Conservation (phyloP, 2,113 vertebrate genomes). For the Tursiops truncatus region DNA sequence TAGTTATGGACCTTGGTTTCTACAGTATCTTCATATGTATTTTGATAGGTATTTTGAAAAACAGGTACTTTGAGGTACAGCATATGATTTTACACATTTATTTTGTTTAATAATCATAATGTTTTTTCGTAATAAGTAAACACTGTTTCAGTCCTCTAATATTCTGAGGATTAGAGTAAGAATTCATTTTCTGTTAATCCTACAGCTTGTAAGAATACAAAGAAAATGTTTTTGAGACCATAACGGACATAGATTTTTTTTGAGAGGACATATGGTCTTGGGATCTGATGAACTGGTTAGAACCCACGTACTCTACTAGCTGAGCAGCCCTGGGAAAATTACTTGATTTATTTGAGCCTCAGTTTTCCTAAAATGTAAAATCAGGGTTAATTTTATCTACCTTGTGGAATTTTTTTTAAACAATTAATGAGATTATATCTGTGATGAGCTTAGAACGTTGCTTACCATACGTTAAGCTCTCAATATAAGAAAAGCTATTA, state of each 20-base stretch:
- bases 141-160: background rate
- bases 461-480: background rate
- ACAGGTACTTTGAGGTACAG: background rate
- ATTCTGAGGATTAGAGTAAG: background rate
- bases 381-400: background rate
- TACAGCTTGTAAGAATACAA: background rate
- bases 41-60: background rate
- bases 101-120: background rate
- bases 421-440: background rate
- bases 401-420: background rate
- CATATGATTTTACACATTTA: background rate
- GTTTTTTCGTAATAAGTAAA: background rate
- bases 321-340: background rate
- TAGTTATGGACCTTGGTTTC: background rate
- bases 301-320: background rate
- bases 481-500: background rate
- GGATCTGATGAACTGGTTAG: background rate
- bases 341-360: background rate
- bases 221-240: background rate
- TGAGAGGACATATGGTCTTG: background rate
- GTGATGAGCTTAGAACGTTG: background rate
- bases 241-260: background rate
- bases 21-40: background rate
- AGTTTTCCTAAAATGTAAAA: constrained; percentile 17
- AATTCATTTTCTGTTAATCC: background rate